A percentile compares a stretch with the other conserved stretches of the same genome.
These are phyloP conservation scores for Anolis carolinensis DNA, from an alignment of 2,113 vertebrate genomes.

Conservation along the genomic window DNA sequence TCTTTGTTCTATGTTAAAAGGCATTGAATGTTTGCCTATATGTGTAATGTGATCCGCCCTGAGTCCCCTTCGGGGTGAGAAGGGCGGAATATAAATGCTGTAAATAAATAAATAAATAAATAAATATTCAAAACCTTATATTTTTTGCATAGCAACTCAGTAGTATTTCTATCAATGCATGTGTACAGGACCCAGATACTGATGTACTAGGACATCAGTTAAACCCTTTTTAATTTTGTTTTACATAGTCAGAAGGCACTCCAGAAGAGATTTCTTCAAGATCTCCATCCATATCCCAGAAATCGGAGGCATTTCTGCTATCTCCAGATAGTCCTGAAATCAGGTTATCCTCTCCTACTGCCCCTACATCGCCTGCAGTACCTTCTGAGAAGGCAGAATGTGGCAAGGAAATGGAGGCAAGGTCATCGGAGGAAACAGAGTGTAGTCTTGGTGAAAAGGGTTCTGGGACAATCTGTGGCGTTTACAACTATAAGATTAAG, in stretches of 20 bases:
- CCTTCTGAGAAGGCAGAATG: not conserved
- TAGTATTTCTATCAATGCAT: not conserved
- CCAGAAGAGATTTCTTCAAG: not conserved
- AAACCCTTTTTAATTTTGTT: not conserved
- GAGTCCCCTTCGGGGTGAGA: too few relatives aligned
- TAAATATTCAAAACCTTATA: too few relatives aligned
- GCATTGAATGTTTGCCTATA: too few relatives aligned
- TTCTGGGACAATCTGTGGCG: conserved; percentile 8
- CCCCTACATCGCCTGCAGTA: not conserved
- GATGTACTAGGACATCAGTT: not conserved
- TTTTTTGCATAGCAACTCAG: not conserved
- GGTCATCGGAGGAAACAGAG: not conserved
- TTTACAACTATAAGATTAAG: conserved; percentile 17
- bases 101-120: too few relatives aligned
- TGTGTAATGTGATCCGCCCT: too few relatives aligned
- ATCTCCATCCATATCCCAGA: not conserved
- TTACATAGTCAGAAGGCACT: not conserved
- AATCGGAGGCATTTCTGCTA: not conserved
- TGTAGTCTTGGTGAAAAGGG: not conserved
- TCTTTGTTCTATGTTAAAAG: too few relatives aligned
- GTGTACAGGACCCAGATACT: not conserved
- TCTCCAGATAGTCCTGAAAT: not conserved
- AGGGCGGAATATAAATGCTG: too few relatives aligned
- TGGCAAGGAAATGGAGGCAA: not conserved
- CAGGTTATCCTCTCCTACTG: not conserved